Base-by-base conservation (phyloP, 2,113 vertebrate genomes). In the Elaphurus davidianus region DNA sequence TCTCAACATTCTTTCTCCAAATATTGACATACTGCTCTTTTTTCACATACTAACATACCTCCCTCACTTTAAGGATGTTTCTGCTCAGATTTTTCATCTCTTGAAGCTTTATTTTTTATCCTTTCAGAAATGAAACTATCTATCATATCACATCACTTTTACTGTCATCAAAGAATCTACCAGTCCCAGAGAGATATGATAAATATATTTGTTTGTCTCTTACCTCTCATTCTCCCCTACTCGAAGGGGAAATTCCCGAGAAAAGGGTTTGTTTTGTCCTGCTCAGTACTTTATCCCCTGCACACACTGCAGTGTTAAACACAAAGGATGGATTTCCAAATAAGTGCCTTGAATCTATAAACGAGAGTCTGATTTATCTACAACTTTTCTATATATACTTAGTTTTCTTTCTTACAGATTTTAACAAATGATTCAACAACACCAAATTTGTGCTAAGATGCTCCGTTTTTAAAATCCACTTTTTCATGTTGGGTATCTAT, bases 121-220 rank as follows among this genome's bases (percentile, higher is more conserved):
- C 28, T 94, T 92, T 82, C 54, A 93, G 55, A 95, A 92, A 96
- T 62, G 28, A 88, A 89, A 13, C 28, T 91, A 36, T 96, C 36
- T 54, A 76, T 30, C 27, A 87, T 3, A 84, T 76, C 15, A 40
- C 1, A 5, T 91, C 62, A 87, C 36, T 95, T 90, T 84, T 47
- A 57, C 85, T 88, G 88, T 76, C 13, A 84, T 71, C 23, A 52
- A 87, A 64, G 33, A 83, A 28, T 12, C 33, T 90, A 45, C 7
- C 4, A 60, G 0, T 93, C 30, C n/a, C 50, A 78, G 16, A 60
- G 45, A 33, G 23, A 50, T 43, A 16, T 82, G 19, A 62, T 86
- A 93, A 86, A 19, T 71, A 23, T 11, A 50, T 33, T 59, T 95
- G 28, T 23, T 81, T 88, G 36, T 25, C 74, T 74, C 3, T 88